Percentiles rank a stretch among this genome's conserved stretches.
Evolutionary conservation across 2,888 invertebrate genomes (phyloP).

Genomic region (Acronicta leporina): DNA sequence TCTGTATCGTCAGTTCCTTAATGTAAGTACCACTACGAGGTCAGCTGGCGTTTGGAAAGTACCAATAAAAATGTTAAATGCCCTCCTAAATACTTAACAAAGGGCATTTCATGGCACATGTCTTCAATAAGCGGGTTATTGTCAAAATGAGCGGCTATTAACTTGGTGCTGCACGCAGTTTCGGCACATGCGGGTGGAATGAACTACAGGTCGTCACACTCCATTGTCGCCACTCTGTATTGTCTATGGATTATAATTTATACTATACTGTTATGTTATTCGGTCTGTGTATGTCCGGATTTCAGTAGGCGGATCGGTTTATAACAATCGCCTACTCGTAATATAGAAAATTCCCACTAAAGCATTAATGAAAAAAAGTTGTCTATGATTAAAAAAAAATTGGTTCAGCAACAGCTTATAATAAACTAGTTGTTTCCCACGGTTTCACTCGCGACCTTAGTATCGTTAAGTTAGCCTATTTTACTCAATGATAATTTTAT

Average conservation of each 20-base stretch:
- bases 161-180: conserved; percentile 29
- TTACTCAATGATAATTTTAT: no score
- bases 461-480: no score
- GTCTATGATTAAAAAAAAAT: no score
- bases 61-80: neutral
- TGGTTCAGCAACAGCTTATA: no score
- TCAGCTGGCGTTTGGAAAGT: no score
- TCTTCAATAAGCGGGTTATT: conserved; percentile 53
- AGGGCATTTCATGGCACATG: conserved; percentile 28
- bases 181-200: conserved; percentile 60
- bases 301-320: conserved; percentile 25
- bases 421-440: no score
- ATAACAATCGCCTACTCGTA: neutral
- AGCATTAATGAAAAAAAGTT: no score
- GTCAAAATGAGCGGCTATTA: conserved; percentile 44
- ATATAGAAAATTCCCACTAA: no score
- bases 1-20: no score
- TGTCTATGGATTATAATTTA: conserved; percentile 39
- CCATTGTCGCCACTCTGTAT: conserved; percentile 37
- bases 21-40: no score
- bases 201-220: conserved; percentile 56
- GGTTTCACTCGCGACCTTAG: no score
- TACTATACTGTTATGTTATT: conserved; percentile 45
- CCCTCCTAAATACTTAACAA: conserved; percentile 42
- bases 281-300: conserved; percentile 10